Conservation (phyloP, 2,888 invertebrate species). For the Miltochrista miniata region DNA sequence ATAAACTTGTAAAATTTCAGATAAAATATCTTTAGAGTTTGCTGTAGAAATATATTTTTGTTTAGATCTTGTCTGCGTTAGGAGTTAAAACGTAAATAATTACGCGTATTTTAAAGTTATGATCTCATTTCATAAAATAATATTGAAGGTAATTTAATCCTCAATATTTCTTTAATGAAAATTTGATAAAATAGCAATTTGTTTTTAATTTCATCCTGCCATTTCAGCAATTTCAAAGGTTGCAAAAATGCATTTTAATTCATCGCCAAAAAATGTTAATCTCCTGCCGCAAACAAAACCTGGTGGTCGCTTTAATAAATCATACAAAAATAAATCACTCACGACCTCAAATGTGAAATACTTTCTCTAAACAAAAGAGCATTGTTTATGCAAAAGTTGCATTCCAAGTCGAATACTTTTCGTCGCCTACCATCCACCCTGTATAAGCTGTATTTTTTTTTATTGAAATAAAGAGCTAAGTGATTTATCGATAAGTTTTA, state of each 20-base stretch:
- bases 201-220: conserved; percentile 15
- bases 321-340: conserved; percentile 81
- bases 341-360: conserved; percentile 79
- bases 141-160: no score
- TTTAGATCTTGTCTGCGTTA: conserved; percentile 8
- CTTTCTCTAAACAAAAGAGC: conserved; percentile 82
- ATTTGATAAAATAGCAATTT: no score
- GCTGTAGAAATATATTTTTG: conserved; percentile 13
- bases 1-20: conserved; percentile 18
- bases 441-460: conserved; percentile 50
- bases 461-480: conserved; percentile 57
- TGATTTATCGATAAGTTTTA: conserved; percentile 76
- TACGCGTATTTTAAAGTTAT: neutral
- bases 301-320: conserved; percentile 68
- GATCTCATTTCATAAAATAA: neutral
- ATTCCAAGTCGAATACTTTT: conserved; percentile 78
- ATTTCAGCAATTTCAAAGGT: conserved; percentile 7
- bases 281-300: conserved; percentile 51
- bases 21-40: conserved; percentile 11
- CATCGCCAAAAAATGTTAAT: conserved; percentile 11
- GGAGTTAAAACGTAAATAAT: neutral
- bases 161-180: neutral
- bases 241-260: conserved; percentile 13
- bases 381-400: conserved; percentile 81
- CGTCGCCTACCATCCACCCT: conserved; percentile 71